Evolutionary conservation across 2,113 vertebrate genomes (phyloP).

Genomic region (Corythoichthys intestinalis): DNA sequence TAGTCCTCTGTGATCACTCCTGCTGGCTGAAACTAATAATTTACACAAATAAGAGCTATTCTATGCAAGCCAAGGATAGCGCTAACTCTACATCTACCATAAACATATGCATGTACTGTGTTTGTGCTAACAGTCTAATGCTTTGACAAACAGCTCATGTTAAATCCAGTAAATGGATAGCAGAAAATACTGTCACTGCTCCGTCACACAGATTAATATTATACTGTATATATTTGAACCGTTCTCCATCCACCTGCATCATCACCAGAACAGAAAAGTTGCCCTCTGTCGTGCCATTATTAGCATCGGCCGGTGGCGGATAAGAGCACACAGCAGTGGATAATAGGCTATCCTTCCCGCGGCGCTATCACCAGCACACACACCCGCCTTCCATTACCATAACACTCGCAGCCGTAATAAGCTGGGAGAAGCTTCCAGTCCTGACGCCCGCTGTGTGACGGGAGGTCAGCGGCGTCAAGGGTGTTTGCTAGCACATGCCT

Average conservation of each 20-base stretch:
- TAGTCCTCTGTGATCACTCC: neutral
- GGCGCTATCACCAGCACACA: constrained; percentile 49
- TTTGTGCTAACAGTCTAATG: neutral
- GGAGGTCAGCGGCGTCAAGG: constrained; percentile 53
- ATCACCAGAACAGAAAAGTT: constrained; percentile 49
- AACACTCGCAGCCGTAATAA: constrained; percentile 55
- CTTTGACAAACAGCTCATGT: neutral
- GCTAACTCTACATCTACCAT: constrained; percentile 8
- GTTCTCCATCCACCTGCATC: neutral
- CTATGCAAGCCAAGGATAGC: constrained; percentile 19
- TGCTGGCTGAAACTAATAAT: neutral
- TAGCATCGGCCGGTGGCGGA: constrained; percentile 22
- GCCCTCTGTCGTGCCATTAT: constrained; percentile 48
- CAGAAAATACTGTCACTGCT: neutral
- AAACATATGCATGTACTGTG: constrained; percentile 39
- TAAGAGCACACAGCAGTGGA: constrained; percentile 33
- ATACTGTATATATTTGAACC: neutral
- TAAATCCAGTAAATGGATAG: neutral
- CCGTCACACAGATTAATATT: neutral
- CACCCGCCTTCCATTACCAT: constrained; percentile 55
- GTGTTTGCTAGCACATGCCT: constrained; percentile 43
- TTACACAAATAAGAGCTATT: neutral
- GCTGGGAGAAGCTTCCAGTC: constrained; percentile 48
- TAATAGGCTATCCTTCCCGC: constrained; percentile 53
- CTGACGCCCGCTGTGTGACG: constrained; percentile 37